phyloP scores from a whole-genome alignment of 2,797 vertebrate species.

The Coccyzus lansbergi region DNA sequence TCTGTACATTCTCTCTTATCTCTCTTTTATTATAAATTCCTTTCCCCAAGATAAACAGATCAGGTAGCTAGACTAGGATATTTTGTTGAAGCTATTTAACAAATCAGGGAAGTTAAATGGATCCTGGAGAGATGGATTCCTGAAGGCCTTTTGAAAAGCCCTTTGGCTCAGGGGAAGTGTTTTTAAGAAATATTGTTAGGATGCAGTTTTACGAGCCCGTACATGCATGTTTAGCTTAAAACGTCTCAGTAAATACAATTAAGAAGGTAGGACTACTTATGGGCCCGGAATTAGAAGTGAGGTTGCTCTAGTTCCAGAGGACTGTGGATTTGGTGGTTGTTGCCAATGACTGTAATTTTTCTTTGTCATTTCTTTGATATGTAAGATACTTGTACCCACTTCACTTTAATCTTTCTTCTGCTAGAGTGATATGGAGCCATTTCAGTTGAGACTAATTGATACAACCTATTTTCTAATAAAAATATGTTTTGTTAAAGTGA shows the following conservation, averaged over 20 bases:
- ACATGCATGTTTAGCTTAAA: background rate
- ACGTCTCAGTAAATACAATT: background rate
- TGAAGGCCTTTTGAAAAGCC: background rate
- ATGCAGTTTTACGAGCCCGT: background rate
- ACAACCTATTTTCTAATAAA: constrained; percentile 28
- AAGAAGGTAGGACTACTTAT: background rate
- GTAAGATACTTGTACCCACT: background rate
- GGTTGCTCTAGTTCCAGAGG: background rate
- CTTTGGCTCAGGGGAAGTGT: accelerated
- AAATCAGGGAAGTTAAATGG: background rate
- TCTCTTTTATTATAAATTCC: background rate
- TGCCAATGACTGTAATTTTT: background rate
- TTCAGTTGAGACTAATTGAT: background rate
- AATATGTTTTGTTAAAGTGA: background rate
- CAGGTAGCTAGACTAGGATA: background rate
- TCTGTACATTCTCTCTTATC: background rate
- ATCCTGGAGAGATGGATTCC: background rate
- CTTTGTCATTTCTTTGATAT: background rate
- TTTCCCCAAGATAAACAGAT: background rate
- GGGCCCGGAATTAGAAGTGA: background rate
- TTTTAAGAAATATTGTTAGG: background rate
- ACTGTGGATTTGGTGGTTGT: background rate
- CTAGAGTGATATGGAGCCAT: background rate
- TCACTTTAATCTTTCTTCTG: background rate
- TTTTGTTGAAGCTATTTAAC: background rate